These are phyloP conservation scores for Syngnathus acus DNA, from an alignment of 2,797 vertebrate species.

Conservation along the genomic window DNA sequence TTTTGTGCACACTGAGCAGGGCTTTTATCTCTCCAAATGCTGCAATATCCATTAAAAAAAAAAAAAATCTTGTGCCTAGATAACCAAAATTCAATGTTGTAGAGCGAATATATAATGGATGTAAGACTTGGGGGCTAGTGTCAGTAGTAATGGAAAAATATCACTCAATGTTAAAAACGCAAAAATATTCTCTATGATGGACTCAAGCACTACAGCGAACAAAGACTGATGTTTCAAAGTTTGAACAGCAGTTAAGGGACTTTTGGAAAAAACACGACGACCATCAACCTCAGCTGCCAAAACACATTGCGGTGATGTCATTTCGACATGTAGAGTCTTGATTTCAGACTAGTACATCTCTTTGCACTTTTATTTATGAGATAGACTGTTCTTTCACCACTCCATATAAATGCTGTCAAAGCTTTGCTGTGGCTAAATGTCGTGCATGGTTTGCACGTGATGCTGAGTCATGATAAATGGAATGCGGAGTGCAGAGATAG, in stretches of 20 bases:
- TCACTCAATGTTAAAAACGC: background rate
- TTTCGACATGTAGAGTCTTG: background rate
- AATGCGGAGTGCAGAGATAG: background rate
- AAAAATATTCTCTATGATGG: background rate
- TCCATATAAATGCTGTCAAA: background rate
- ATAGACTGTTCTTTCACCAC: background rate
- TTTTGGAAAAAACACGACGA: background rate
- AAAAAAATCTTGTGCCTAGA: background rate
- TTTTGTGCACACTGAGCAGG: background rate
- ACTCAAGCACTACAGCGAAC: background rate
- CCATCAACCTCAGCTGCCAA: background rate
- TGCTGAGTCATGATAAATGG: background rate
- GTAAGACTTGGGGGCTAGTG: background rate
- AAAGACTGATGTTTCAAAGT: background rate
- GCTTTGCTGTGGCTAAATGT: background rate
- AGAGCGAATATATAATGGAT: background rate
- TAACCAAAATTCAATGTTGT: background rate
- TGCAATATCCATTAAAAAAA: background rate
- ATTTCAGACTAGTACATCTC: background rate
- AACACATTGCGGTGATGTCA: background rate
- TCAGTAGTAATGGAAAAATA: background rate
- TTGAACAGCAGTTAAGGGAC: background rate
- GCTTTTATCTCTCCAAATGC: background rate
- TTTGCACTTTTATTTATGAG: background rate
- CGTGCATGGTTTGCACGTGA: background rate